A percentile compares a stretch with the other conserved stretches of the same genome.
Evolutionary conservation across 2,888 invertebrate genomes (phyloP).

Genomic region (Apodemia zela): DNA sequence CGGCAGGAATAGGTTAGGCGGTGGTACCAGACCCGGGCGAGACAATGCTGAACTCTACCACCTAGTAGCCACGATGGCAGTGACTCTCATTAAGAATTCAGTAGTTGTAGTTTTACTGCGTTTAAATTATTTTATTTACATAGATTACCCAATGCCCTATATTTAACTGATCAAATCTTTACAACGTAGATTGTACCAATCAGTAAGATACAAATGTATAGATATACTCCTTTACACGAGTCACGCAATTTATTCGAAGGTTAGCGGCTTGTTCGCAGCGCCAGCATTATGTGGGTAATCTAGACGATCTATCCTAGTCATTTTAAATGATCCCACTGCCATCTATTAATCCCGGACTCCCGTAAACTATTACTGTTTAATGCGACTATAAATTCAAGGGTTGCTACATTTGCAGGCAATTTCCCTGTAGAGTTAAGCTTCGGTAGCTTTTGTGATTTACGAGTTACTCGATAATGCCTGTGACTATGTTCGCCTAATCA

Average conservation of each 20-base stretch:
- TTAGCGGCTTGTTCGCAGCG: not conserved
- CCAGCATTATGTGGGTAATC: constrained; percentile 1
- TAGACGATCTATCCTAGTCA: not conserved
- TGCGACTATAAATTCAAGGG: constrained; percentile 24
- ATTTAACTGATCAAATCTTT: not conserved
- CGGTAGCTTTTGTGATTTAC: no score
- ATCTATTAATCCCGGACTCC: constrained; percentile 19
- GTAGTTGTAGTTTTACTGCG: no score
- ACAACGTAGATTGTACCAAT: not conserved
- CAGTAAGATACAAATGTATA: no score
- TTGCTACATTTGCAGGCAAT: constrained; percentile 16
- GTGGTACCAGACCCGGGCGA: no score
- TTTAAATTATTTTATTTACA: no score
- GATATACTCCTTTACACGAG: not conserved
- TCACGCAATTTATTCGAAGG: not conserved
- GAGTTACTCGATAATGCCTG: no score
- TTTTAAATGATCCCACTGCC: constrained; percentile 7
- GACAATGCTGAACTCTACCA: no score
- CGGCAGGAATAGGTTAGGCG: no score
- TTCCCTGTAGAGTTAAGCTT: not conserved
- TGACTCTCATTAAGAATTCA: no score
- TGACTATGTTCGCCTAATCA: no score
- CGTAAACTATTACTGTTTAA: constrained; percentile 9
- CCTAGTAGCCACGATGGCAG: no score
- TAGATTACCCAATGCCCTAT: not conserved